These are phyloP conservation scores for Schizothorax lantsangensis DNA, from an alignment of 2,797 vertebrate genomes.

Conservation along the genomic window DNA sequence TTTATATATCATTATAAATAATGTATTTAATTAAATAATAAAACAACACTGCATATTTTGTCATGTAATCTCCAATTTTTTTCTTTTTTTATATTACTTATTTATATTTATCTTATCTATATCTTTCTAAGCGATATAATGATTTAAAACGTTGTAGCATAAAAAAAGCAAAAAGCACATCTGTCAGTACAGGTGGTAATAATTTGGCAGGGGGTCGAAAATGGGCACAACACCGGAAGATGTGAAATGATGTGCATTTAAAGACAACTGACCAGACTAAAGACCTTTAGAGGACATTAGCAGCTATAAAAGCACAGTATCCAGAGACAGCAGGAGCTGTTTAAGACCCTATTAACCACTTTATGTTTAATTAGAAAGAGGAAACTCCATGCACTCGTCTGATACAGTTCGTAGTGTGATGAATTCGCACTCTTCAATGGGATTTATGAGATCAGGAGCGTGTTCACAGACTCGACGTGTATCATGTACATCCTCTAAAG, in stretches of 20 bases:
- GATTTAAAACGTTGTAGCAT: background rate
- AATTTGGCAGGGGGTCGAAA: too few species aligned
- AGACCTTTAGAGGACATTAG: slow-evolving; percentile 14
- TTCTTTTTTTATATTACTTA: background rate
- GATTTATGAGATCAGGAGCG: background rate
- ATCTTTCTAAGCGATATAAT: background rate
- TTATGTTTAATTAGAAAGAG: background rate
- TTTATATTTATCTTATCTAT: background rate
- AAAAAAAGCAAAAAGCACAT: background rate
- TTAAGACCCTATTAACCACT: background rate
- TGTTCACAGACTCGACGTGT: background rate
- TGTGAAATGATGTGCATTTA: background rate
- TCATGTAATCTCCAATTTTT: background rate
- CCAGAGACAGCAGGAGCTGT: background rate
- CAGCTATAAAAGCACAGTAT: background rate
- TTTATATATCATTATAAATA: background rate
- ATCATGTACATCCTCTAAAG: slow-evolving; percentile 27
- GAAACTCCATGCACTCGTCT: background rate
- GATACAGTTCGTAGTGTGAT: background rate
- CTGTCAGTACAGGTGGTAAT: background rate
- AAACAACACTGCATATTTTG: background rate
- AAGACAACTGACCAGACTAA: background rate
- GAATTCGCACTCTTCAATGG: background rate
- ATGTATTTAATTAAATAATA: background rate
- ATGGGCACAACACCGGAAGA: background rate